Base-by-base conservation (phyloP, 2,888 invertebrate genomes). In the Trichogramma dendrolimi region DNA sequence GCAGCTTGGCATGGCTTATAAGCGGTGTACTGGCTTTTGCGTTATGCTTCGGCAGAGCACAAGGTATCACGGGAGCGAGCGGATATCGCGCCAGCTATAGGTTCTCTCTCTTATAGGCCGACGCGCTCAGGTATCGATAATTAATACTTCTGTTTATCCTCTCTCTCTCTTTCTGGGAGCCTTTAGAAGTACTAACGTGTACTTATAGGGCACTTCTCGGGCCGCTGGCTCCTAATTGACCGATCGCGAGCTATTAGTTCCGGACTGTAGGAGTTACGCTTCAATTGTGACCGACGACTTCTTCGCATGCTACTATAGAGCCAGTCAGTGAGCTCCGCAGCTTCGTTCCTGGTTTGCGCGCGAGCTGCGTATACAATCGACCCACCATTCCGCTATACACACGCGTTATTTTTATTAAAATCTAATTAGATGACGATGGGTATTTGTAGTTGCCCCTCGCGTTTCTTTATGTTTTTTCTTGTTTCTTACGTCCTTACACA, bases 181-280 rank as follows among this genome's bases (percentile, higher is more conserved):
- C 27, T 27, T 27, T 27, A 27, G 27, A 27, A 27, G 27, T 27
- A 27, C 27, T 27, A 27, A 27, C 27, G 27, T 27, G 27, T 27
- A 27, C 27, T 27, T 27, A 27, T 27, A 27, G 27, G 27, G 27
- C 3, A 27, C 27, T 75, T 74, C 73, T 73, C 71, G 73, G 27
- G 71, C 67, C 66, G 68, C 72, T 72, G 72, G 67, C 65, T 71
- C 70, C 72, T 76, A 77, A 78, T 78, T 74, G 74, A 73, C 73
- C 27, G 72, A 75, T 73, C 60, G 72, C 72, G 27, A 27, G 27
- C 27, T 73, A 77, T 78, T 78, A 76, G 78, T 78, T 76, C 72
- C 75, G 71, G 72, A 69, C 73, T 8, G 73, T 77, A 75, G 72
- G 72, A 74, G 60, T 67, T 61, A 43, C 60, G 66, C 62, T 65